Percentiles rank a stretch among this genome's conserved stretches.
Evolutionary conservation across 2,113 vertebrate genomes (phyloP).

Genomic region (Ellobius talpinus): DNA sequence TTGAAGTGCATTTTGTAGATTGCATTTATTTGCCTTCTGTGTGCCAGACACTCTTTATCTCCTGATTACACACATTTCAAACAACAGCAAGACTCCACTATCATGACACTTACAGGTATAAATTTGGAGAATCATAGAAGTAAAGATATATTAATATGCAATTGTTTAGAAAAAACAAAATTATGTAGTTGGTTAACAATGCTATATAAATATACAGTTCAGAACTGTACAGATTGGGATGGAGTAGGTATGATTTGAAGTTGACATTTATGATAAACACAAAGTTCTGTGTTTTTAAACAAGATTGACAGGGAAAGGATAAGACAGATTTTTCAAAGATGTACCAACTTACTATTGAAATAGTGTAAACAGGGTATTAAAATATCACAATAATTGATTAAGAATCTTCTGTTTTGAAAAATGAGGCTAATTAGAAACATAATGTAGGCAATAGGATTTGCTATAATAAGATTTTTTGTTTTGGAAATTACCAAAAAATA

Average conservation of each 20-base stretch:
- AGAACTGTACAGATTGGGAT: not conserved
- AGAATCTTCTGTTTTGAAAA: not conserved
- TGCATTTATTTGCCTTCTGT: not conserved
- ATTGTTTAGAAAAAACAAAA: not conserved
- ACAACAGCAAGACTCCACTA: not conserved
- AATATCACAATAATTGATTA: not conserved
- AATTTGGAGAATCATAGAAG: not conserved
- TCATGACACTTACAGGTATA: not conserved
- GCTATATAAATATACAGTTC: not conserved
- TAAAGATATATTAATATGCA: not conserved
- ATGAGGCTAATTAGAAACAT: not conserved
- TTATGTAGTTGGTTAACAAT: not conserved
- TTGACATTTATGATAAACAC: not conserved
- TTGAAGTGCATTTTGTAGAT: not conserved
- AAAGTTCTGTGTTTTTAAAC: not conserved
- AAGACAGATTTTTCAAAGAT: not conserved
- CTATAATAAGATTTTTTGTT: not conserved
- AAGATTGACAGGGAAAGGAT: not conserved
- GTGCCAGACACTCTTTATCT: not conserved
- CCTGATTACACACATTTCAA: not conserved
- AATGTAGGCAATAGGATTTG: not conserved
- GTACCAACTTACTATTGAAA: not conserved
- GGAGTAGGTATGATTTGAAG: not conserved
- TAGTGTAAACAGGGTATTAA: not conserved
- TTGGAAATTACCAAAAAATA: slow-evolving; percentile 9